phyloP scores from a whole-genome alignment of 2,113 vertebrate species.

The Anguilla rostrata region DNA sequence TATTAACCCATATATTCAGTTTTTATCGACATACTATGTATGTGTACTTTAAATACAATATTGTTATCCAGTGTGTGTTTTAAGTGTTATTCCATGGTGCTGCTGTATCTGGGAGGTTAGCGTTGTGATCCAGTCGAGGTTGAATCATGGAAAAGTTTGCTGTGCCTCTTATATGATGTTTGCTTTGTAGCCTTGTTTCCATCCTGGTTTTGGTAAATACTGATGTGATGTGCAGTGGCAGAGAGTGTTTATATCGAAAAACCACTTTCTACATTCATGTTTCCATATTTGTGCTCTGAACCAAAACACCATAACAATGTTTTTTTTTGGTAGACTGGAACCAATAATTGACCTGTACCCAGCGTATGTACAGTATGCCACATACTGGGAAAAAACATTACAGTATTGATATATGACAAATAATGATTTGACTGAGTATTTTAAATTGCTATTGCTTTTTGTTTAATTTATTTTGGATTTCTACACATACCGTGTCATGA shows the following conservation, averaged over 20 bases:
- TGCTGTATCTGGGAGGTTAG: conserved; percentile 42
- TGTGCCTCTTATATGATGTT: conserved; percentile 17
- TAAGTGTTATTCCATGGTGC: conserved; percentile 48
- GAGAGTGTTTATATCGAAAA: conserved; percentile 53
- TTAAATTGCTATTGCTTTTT: too few species aligned
- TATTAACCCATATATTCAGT: conserved; percentile 53
- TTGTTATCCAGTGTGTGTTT: conserved; percentile 42
- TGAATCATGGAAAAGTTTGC: conserved; percentile 54
- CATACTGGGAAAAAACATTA: too few species aligned
- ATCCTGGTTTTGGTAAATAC: conserved; percentile 36
- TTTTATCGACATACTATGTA: conserved; percentile 47
- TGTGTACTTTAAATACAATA: conserved; percentile 46
- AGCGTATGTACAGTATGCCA: background rate
- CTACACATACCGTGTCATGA: too few species aligned
- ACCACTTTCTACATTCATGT: background rate
- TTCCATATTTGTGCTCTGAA: background rate
- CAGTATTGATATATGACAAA: too few species aligned
- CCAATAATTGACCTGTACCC: background rate
- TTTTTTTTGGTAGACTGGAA: conserved; percentile 2
- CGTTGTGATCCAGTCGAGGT: conserved; percentile 43
- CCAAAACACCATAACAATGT: background rate
- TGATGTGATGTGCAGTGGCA: conserved; percentile 39
- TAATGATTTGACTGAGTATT: too few species aligned
- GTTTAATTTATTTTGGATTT: too few species aligned
- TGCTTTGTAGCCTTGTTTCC: conserved; percentile 48